Evolutionary conservation across 2,888 invertebrate species (phyloP).

Genomic region (Dendrolimus houi): DNA sequence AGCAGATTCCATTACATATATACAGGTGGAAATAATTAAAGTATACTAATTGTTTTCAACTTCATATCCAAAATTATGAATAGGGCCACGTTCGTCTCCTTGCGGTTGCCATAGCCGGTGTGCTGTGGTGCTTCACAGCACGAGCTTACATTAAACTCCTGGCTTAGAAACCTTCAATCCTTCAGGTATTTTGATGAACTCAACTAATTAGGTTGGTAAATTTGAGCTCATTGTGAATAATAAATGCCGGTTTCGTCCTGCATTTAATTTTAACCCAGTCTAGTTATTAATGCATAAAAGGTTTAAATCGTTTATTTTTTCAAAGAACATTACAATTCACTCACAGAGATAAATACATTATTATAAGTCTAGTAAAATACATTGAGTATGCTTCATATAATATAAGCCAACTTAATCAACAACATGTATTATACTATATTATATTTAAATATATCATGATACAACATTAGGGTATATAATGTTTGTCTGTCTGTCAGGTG

Average conservation of each 20-base stretch:
- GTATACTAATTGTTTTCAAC: background rate
- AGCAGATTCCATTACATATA: background rate
- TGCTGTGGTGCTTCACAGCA: constrained; percentile 29
- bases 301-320: too few relatives aligned
- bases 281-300: too few relatives aligned
- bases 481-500: too few relatives aligned
- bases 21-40: background rate
- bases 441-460: too few relatives aligned
- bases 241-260: background rate
- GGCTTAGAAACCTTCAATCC: constrained; percentile 42
- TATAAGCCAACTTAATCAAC: too few relatives aligned
- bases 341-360: too few relatives aligned
- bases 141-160: constrained; percentile 34
- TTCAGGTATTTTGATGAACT: constrained; percentile 52
- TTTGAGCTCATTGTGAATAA: background rate
- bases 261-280: background rate
- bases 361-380: too few relatives aligned
- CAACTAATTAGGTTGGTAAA: constrained; percentile 4
- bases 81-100: background rate
- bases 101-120: constrained; percentile 17
- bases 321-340: too few relatives aligned
- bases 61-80: background rate
- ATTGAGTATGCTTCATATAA: too few relatives aligned
- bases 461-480: too few relatives aligned
- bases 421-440: too few relatives aligned